phyloP scores from a whole-genome alignment of 1,140 invertebrate species.

The Diplogasteroides magnus region DNA sequence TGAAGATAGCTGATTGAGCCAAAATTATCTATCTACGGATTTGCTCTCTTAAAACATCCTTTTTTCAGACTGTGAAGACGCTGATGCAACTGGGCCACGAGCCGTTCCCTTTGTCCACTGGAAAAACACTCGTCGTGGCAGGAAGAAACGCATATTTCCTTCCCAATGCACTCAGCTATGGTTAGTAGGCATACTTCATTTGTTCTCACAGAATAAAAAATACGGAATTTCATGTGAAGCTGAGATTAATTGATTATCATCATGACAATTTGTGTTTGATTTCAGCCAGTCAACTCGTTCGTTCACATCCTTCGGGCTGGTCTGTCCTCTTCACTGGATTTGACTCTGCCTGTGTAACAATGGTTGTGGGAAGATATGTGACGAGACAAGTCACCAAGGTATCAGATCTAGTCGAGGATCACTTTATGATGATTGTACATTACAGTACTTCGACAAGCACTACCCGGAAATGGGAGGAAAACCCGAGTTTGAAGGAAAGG shows the following conservation, averaged over 20 bases:
- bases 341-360: slow-evolving; percentile 9
- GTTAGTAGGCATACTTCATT: not conserved
- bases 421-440: not conserved
- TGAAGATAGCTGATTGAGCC: no score
- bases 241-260: not conserved
- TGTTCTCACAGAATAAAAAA: not conserved
- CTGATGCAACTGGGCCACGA: slow-evolving; percentile 44
- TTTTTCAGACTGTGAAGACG: no score
- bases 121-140: slow-evolving; percentile 36
- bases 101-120: slow-evolving; percentile 45
- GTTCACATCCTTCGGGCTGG: slow-evolving; percentile 1
- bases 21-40: no score
- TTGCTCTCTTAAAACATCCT: no score
- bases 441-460: slow-evolving; percentile 36
- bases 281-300: slow-evolving; percentile 16
- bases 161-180: slow-evolving; percentile 39
- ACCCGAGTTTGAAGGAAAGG: slow-evolving; percentile 33
- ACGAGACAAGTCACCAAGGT: not conserved
- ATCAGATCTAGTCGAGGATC: not conserved
- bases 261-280: not conserved
- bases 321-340: slow-evolving; percentile 20
- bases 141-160: slow-evolving; percentile 49
- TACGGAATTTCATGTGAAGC: not conserved
- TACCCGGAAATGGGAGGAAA: slow-evolving; percentile 48
- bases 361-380: slow-evolving; percentile 7